Percentiles rank a stretch among this genome's conserved stretches.
Conservation (phyloP, 2,113 vertebrate species). For the Coryphaenoides rupestris region DNA sequence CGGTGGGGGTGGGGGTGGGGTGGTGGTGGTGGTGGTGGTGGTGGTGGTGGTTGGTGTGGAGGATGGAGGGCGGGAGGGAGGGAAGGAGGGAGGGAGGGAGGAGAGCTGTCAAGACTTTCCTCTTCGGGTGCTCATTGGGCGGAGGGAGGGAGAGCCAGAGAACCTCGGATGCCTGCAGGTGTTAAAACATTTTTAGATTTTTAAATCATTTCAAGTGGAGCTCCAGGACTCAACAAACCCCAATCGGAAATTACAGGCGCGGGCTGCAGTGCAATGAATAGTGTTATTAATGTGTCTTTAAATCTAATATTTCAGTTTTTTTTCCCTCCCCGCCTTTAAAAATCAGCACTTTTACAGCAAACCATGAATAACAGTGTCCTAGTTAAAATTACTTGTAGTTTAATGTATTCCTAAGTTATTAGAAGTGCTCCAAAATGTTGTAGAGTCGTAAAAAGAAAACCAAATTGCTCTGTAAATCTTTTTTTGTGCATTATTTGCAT, state of each 20-base stretch:
- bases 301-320: background rate
- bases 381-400: conserved; percentile 32
- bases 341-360: conserved; percentile 5
- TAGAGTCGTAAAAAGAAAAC: background rate
- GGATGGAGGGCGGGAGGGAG: too few relatives aligned
- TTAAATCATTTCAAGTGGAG: conserved; percentile 76
- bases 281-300: conserved; percentile 49
- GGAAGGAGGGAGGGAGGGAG: conserved; percentile 23
- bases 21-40: too few relatives aligned
- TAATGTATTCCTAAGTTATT: conserved; percentile 25
- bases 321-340: too few relatives aligned
- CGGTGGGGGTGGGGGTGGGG: conserved; percentile 5
- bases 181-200: conserved; percentile 80
- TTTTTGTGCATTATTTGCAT: background rate
- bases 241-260: conserved; percentile 51
- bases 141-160: conserved; percentile 65
- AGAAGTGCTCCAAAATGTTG: background rate
- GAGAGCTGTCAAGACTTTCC: conserved; percentile 70
- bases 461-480: background rate
- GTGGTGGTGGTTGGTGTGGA: conserved; percentile 2
- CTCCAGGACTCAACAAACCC: conserved; percentile 70
- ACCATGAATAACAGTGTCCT: conserved; percentile 39
- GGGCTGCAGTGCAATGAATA: conserved; percentile 54
- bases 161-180: conserved; percentile 79
- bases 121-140: conserved; percentile 64